Evolutionary conservation across 2,888 invertebrate species (phyloP).

Genomic region (Synanthedon formicaeformis): DNA sequence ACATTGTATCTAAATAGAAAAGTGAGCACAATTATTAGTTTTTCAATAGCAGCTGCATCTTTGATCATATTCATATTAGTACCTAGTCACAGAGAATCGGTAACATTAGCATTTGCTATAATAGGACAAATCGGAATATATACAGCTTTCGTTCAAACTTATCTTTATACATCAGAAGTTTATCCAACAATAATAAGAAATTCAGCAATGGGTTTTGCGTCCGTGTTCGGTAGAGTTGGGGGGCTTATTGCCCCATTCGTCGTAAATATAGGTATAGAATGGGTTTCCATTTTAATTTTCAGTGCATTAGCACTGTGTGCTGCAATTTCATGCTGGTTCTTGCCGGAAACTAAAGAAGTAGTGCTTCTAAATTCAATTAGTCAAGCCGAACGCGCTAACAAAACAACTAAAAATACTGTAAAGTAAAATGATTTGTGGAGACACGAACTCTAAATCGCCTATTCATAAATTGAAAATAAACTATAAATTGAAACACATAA

Average conservation of each 20-base stretch:
- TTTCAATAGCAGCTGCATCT: conserved; percentile 34
- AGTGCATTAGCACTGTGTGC: conserved; percentile 39
- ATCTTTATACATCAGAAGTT: conserved; percentile 81
- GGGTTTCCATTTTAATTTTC: conserved; percentile 49
- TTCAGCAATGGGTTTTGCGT: conserved; percentile 80
- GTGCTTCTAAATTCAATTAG: conserved; percentile 49
- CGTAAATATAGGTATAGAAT: conserved; percentile 61
- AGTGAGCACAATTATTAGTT: conserved; percentile 35
- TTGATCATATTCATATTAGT: conserved; percentile 45
- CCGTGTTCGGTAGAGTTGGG: conserved; percentile 76
- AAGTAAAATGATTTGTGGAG: not conserved
- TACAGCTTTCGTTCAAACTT: conserved; percentile 74
- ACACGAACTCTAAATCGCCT: too few species aligned
- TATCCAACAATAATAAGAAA: conserved; percentile 85
- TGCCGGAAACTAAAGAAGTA: conserved; percentile 51
- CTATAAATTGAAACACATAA: too few species aligned
- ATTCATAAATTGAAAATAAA: too few species aligned
- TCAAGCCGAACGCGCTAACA: conserved; percentile 26
- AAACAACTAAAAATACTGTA: not conserved
- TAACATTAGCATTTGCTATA: conserved; percentile 77
- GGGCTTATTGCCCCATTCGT: conserved; percentile 78
- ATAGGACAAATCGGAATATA: conserved; percentile 81
- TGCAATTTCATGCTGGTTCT: conserved; percentile 38
- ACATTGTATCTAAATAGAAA: conserved; percentile 40
- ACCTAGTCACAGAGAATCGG: conserved; percentile 25